Percentiles rank a stretch among this genome's conserved stretches.
These are phyloP conservation scores for Euproctis similis DNA, from an alignment of 2,888 invertebrate genomes.

Conservation along the genomic window DNA sequence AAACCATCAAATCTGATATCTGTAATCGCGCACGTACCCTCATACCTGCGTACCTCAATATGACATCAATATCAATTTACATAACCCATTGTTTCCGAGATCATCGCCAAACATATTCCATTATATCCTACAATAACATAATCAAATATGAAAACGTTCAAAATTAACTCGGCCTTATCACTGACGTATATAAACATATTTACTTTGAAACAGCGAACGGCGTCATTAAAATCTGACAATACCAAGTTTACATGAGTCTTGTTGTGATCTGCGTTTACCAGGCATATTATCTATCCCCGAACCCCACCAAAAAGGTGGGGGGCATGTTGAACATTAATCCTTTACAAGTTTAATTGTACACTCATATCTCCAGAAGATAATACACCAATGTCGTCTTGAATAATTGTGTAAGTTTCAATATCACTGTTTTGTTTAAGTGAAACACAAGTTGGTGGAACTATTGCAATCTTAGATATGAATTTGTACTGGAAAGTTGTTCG, in stretches of 20 bases:
- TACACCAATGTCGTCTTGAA: conserved; percentile 17
- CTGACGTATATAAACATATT: no score
- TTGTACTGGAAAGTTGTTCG: conserved; percentile 9
- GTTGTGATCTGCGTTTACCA: conserved; percentile 16
- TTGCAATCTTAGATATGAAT: conserved; percentile 12
- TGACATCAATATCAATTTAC: conserved; percentile 1
- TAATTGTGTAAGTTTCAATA: conserved; percentile 27
- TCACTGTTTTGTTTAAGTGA: conserved; percentile 22
- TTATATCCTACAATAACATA: conserved; percentile 11
- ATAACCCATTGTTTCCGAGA: conserved; percentile 2
- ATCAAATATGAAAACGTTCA: conserved; percentile 15
- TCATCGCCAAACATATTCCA: conserved; percentile 14
- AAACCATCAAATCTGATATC: no score
- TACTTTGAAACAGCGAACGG: conserved; percentile 12
- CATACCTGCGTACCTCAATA: not conserved
- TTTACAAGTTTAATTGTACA: conserved; percentile 25
- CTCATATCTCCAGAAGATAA: conserved; percentile 18
- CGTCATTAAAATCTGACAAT: conserved; percentile 23
- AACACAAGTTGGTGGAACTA: conserved; percentile 20
- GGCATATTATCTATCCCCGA: conserved; percentile 20
- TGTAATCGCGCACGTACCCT: no score
- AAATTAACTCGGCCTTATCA: conserved; percentile 21
- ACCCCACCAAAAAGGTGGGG: no score
- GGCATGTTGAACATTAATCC: conserved; percentile 29
- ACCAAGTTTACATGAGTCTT: conserved; percentile 16